Percentiles rank a stretch among this genome's conserved stretches.
These are phyloP conservation scores for Madoqua kirkii DNA, from an alignment of 2,113 vertebrate species.

Conservation along the genomic window DNA sequence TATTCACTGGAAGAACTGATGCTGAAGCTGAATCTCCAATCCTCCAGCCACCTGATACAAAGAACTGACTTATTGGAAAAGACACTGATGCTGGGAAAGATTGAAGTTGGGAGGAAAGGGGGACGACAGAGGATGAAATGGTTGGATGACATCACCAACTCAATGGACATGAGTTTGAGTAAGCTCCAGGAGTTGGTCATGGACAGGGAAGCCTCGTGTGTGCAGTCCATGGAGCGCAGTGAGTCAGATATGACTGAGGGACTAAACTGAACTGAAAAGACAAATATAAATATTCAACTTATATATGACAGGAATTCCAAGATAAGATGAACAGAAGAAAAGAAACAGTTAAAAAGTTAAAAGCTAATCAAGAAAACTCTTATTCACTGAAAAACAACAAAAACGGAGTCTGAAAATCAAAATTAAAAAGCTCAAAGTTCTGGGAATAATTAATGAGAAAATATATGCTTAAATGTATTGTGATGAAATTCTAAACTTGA, in stretches of 20 bases:
- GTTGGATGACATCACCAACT: background rate
- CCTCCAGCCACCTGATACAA: background rate
- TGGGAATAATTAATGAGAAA: background rate
- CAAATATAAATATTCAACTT: background rate
- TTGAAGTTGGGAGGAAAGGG: background rate
- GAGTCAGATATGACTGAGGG: background rate
- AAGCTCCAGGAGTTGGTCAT: background rate
- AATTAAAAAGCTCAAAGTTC: background rate
- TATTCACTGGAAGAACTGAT: background rate
- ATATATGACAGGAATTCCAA: background rate
- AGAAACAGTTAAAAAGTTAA: background rate
- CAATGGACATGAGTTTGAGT: background rate
- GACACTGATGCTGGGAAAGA: background rate
- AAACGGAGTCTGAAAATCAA: background rate
- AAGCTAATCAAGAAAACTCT: background rate
- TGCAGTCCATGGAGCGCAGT: background rate
- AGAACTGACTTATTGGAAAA: background rate
- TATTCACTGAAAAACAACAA: background rate
- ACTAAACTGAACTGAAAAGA: background rate
- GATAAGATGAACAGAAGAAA: background rate
- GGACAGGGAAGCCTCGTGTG: background rate
- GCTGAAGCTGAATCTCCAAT: background rate
- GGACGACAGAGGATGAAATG: background rate
- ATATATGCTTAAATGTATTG: background rate
- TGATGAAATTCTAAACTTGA: background rate